phyloP scores from a whole-genome alignment of 2,888 invertebrate genomes.

The Patella caerulea region DNA sequence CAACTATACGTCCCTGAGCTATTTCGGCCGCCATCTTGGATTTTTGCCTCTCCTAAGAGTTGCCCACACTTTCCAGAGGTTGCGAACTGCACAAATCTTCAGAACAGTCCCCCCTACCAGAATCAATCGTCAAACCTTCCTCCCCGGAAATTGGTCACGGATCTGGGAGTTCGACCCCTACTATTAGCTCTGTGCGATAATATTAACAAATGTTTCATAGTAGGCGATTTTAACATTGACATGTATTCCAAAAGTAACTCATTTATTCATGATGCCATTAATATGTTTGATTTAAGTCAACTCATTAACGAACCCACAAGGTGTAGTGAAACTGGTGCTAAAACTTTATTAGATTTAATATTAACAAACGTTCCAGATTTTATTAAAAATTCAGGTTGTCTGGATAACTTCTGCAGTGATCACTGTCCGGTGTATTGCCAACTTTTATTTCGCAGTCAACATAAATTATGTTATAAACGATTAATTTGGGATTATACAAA shows the following conservation, averaged over 20 bases:
- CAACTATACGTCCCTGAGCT: too few species aligned
- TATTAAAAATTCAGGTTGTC: neutral
- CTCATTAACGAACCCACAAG: neutral
- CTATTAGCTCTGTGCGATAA: neutral
- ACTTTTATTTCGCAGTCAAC: neutral
- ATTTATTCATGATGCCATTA: slow-evolving; percentile 1
- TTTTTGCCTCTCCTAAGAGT: too few species aligned
- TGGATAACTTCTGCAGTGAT: neutral
- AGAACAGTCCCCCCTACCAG: too few species aligned
- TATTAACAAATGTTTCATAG: neutral
- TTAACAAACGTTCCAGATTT: neutral
- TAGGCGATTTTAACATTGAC: slow-evolving; percentile 7
- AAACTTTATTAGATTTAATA: neutral
- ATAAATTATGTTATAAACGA: neutral
- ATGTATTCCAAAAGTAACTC: neutral
- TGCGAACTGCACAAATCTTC: too few species aligned
- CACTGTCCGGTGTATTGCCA: slow-evolving; percentile 3
- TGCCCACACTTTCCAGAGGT: too few species aligned
- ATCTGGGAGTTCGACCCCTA: too few species aligned
- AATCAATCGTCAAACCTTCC: too few species aligned
- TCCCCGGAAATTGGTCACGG: too few species aligned
- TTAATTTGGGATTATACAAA: neutral
- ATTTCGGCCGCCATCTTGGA: too few species aligned
- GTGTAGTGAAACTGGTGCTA: neutral
- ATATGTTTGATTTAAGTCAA: neutral